phyloP scores from a whole-genome alignment of 2,113 vertebrate species.

The Vulpes vulpes region DNA sequence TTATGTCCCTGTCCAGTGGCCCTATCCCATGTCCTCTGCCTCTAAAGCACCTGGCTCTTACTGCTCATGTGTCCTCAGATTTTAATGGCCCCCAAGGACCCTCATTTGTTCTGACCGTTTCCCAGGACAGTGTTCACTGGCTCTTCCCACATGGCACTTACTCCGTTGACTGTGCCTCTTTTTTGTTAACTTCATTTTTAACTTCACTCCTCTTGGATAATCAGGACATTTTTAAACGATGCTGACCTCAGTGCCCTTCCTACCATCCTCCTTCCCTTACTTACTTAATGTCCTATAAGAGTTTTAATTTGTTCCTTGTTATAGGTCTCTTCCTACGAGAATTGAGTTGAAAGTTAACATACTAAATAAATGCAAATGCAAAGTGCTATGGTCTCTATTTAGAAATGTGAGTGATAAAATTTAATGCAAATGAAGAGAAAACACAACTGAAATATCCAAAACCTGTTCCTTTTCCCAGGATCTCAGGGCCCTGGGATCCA shows the following conservation, averaged over 20 bases:
- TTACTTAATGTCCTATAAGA: background rate
- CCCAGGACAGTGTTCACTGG: background rate
- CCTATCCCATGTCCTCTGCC: background rate
- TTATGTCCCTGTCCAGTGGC: background rate
- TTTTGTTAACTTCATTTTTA: no score
- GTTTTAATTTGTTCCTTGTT: background rate
- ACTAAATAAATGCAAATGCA: background rate
- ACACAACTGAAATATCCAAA: background rate
- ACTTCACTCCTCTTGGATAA: background rate
- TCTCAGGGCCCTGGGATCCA: no score
- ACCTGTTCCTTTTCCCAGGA: background rate
- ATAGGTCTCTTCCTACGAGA: background rate
- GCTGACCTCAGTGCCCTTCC: background rate
- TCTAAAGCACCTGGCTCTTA: background rate
- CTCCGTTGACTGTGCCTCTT: no score
- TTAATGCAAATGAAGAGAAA: background rate
- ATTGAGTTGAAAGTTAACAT: background rate
- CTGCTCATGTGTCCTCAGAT: background rate
- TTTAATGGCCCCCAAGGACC: background rate
- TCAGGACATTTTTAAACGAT: accelerated
- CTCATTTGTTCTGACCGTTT: background rate
- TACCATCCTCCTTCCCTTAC: background rate
- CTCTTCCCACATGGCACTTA: background rate
- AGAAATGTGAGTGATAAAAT: background rate
- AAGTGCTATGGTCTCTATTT: background rate